These are phyloP conservation scores for Lacanobia wlatinum DNA, from an alignment of 2,888 invertebrate species.

Conservation along the genomic window DNA sequence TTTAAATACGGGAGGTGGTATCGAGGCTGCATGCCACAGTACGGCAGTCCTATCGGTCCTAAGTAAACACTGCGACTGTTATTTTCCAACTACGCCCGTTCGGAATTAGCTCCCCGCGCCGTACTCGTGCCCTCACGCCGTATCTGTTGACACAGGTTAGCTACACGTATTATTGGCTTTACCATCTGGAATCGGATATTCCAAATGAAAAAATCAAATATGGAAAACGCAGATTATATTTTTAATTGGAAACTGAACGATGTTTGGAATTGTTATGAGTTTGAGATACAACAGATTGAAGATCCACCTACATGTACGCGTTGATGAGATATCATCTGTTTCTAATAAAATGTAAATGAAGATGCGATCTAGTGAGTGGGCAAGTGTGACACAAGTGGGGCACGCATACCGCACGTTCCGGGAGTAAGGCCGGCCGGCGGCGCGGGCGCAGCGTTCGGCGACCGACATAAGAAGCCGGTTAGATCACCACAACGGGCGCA, in stretches of 20 bases:
- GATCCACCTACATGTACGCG: not conserved
- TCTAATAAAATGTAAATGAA: conserved; percentile 64
- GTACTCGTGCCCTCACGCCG: conserved; percentile 37
- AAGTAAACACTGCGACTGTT: conserved; percentile 73
- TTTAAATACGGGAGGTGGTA: conserved; percentile 49
- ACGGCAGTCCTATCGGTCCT: conserved; percentile 69
- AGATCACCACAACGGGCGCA: conserved; percentile 62
- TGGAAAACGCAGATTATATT: conserved; percentile 31
- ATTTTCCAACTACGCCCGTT: conserved; percentile 68
- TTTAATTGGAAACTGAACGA: conserved; percentile 48
- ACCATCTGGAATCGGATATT: conserved; percentile 52
- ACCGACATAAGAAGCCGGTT: conserved; percentile 69
- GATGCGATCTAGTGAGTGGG: conserved; percentile 61
- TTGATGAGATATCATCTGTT: conserved; percentile 49
- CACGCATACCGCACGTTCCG: conserved; percentile 69
- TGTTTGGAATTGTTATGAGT: conserved; percentile 5
- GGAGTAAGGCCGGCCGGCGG: conserved; percentile 40
- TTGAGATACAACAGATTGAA: conserved; percentile 10
- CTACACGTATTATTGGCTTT: conserved; percentile 56
- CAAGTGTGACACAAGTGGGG: conserved; percentile 66
- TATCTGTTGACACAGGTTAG: conserved; percentile 64
- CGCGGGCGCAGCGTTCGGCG: conserved; percentile 49
- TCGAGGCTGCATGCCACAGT: conserved; percentile 51
- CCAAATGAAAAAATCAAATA: conserved; percentile 42
- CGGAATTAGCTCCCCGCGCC: conserved; percentile 54